Evolutionary conservation across 2,888 invertebrate species (phyloP), one percentile per base, ranked within the genome.

Genomic region (Fragum sueziense): DNA sequence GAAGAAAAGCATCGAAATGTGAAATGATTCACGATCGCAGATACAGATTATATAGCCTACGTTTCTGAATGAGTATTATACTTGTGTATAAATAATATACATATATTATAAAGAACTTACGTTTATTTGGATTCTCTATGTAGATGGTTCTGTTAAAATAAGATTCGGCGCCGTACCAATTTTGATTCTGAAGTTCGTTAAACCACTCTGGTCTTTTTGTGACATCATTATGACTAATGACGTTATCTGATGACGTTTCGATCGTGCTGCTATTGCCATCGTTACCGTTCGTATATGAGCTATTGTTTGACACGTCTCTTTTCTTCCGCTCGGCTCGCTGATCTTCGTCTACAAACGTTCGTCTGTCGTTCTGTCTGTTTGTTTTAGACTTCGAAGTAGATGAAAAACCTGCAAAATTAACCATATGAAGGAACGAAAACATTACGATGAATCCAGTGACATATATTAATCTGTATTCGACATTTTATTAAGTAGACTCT

Each of bases 111-210:
- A n/a, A n/a, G 1, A 25, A 65, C 65, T 41, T 25, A 65, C 65
- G 65, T 37, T 25, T 37, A 27, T 17, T 34, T 25, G 37, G 34
- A 27, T 65, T 27, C 65, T 34, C 22, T 41, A 22, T 65, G 41
- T 65, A 65, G 9, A 65, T 0, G 11, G 41, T 25, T 65, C 65
- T 65, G 41, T 65, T 65, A 27, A 65, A 34, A 41, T 65, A 65
- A 41, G 25, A 65, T 41, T 65, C 65, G 1, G 37, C 65, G 37
- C 65, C 65, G 41, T 65, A 65, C 65, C 65, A 65, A 14, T 65
- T 65, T 34, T 65, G 65, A 14, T 37, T 27, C 1, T 37, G 17
- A 11, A 34, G 4, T 9, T n/a, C 41, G 9, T 22, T n/a, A 1
- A 65, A 65, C 65, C 65, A 65, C 25, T 20, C 41, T 17, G 65